Conservation (phyloP, 2,888 invertebrate genomes). For the Margaritifera margaritifera region DNA sequence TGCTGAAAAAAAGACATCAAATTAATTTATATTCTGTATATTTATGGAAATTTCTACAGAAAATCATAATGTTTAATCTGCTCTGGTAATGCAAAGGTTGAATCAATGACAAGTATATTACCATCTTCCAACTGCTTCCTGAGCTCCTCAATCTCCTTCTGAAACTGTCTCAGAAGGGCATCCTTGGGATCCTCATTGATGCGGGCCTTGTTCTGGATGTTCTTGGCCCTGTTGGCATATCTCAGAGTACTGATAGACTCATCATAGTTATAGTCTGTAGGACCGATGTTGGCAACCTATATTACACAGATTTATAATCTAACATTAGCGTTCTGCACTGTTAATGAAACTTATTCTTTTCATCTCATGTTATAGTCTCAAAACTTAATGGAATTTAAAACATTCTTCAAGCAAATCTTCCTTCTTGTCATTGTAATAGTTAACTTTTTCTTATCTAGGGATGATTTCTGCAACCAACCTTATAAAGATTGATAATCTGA, state of each 20-base stretch:
- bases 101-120: conserved; percentile 1
- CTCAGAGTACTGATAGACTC: conserved; percentile 97
- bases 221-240: conserved; percentile 98
- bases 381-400: too few relatives aligned
- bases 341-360: too few relatives aligned
- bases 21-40: conserved; percentile 1
- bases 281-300: conserved; percentile 97
- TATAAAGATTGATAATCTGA: too few relatives aligned
- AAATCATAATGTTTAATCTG: neutral
- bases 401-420: too few relatives aligned
- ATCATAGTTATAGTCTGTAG: conserved; percentile 95
- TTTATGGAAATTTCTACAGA: neutral
- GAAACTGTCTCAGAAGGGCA: conserved; percentile 94
- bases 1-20: too few relatives aligned
- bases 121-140: conserved; percentile 88
- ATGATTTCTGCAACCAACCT: too few relatives aligned
- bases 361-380: too few relatives aligned
- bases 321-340: too few relatives aligned
- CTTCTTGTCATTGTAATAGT: too few relatives aligned
- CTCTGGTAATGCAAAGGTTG: too few relatives aligned
- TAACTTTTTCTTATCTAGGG: too few relatives aligned
- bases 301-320: conserved; percentile 19
- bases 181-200: conserved; percentile 99
- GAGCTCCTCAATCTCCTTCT: conserved; percentile 95
- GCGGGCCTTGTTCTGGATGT: conserved; percentile 95